These are phyloP conservation scores for Oncorhynchus gorbuscha DNA, from an alignment of 2,113 vertebrate species.

Conservation along the genomic window DNA sequence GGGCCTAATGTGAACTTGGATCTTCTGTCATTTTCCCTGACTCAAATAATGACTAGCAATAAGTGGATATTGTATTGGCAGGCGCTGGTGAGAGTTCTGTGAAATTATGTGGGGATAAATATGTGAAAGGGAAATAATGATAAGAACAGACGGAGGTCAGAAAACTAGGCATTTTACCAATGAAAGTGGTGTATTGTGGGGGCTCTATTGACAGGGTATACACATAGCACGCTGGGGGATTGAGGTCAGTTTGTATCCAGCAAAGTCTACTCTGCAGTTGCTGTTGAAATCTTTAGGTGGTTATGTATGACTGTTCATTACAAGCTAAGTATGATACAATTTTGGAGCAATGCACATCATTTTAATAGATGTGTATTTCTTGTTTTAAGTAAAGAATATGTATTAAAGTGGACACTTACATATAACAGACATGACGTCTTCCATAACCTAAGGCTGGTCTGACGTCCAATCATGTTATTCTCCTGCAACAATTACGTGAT, in stretches of 20 bases:
- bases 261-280: background rate
- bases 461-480: no score
- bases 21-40: slow-evolving; percentile 10
- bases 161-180: slow-evolving; percentile 3
- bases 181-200: slow-evolving; percentile 27
- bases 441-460: no score
- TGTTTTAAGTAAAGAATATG: no score
- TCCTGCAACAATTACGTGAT: no score
- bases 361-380: background rate
- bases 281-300: background rate
- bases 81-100: slow-evolving; percentile 1
- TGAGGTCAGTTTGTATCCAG: slow-evolving; percentile 3
- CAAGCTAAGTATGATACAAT: background rate
- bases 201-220: background rate
- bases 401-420: no score
- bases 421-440: no score
- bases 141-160: background rate
- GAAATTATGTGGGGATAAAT: slow-evolving; percentile 2
- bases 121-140: background rate
- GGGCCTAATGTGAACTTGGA: slow-evolving; percentile 18
- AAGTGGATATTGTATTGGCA: slow-evolving; percentile 42
- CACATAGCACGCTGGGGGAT: slow-evolving; percentile 3
- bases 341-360: background rate
- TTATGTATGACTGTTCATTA: background rate
- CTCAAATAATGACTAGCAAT: slow-evolving; percentile 22